Conservation (phyloP, 2,113 vertebrate species). For the Oceanodroma tethys region DNA sequence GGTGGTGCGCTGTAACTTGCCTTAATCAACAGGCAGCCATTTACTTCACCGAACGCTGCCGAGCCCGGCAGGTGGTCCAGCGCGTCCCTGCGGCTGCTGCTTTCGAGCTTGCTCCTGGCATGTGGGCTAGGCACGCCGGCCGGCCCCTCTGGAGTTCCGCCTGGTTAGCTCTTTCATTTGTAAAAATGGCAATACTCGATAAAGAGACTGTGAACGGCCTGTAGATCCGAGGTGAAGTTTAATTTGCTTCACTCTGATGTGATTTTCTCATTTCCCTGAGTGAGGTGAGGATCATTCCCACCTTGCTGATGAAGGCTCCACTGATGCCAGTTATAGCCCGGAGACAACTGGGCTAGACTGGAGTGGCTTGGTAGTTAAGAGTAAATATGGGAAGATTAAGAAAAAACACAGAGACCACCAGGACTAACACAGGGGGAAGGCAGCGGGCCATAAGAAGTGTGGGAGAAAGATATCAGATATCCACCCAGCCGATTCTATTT, state of each 20-base stretch:
- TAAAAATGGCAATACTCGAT: neutral
- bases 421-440: neutral
- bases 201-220: neutral
- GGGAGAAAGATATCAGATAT: neutral
- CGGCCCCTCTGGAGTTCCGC: neutral
- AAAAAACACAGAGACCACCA: neutral
- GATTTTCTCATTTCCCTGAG: neutral
- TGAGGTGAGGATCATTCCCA: neutral
- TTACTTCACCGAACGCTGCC: neutral
- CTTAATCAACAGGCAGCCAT: neutral
- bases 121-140: rapidly evolving
- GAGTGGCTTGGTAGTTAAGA: neutral
- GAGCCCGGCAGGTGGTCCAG: neutral
- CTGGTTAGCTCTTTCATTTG: neutral
- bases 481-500: neutral
- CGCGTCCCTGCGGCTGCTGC: rapidly evolving
- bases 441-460: rapidly evolving
- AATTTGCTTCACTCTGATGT: neutral
- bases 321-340: neutral
- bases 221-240: neutral
- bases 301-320: neutral
- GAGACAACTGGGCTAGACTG: neutral
- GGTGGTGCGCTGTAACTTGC: neutral
- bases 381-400: neutral
- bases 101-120: neutral